Conservation (phyloP, 2,113 vertebrate genomes). For the Phylloscopus whistleri region DNA sequence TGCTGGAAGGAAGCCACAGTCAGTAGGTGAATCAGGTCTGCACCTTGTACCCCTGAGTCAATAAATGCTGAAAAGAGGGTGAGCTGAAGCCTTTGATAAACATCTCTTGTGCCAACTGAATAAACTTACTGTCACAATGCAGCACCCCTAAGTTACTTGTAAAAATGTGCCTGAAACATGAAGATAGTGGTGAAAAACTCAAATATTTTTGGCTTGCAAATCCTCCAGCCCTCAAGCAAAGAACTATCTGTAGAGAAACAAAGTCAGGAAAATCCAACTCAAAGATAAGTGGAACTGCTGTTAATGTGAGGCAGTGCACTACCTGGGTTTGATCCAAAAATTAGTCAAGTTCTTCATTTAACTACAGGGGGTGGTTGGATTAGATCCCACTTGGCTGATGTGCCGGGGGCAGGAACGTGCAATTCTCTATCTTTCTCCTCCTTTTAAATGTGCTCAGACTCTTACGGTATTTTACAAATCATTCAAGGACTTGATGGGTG, state of each 20-base stretch:
- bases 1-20: conserved; percentile 3
- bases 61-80: conserved; percentile 16
- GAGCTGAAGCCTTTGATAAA: not conserved
- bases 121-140: not conserved
- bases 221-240: not conserved
- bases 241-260: not conserved
- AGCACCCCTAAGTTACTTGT: not conserved
- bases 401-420: conserved; percentile 38
- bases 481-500: conserved; percentile 39
- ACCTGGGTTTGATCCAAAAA: conserved; percentile 64
- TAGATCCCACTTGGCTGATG: conserved; percentile 51
- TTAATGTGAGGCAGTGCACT: conserved; percentile 15
- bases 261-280: conserved; percentile 18
- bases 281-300: conserved; percentile 28
- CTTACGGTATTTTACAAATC: conserved; percentile 39
- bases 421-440: conserved; percentile 36
- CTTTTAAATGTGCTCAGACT: conserved; percentile 42
- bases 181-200: not conserved
- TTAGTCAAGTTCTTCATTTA: conserved; percentile 60
- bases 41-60: not conserved
- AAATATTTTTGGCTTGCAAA: not conserved
- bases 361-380: conserved; percentile 60
- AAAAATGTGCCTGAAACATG: not conserved
- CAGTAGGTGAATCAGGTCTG: conserved; percentile 24
- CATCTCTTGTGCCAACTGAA: not conserved